Percentiles rank a stretch among this genome's conserved stretches.
Evolutionary conservation across 2,888 invertebrate species (phyloP).

Genomic region (Hyalella azteca): DNA sequence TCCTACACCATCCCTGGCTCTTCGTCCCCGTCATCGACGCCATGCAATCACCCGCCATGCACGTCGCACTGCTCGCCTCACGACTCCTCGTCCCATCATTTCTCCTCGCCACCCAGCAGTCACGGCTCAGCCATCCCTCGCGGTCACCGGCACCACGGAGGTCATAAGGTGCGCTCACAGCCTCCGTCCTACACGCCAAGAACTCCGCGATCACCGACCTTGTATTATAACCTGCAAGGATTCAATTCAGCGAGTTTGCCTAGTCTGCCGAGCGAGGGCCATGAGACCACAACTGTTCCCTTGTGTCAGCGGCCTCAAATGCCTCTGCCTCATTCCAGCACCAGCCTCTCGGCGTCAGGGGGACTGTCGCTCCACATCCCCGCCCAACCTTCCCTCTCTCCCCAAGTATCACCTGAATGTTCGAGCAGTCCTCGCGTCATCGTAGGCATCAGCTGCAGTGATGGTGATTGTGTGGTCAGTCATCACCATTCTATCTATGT

Average conservation of each 20-base stretch:
- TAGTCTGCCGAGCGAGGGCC: neutral
- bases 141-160: no score
- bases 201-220: neutral
- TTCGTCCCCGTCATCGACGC: neutral
- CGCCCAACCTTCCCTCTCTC: neutral
- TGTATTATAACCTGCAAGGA: slow-evolving; percentile 7
- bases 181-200: neutral
- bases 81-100: neutral
- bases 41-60: neutral
- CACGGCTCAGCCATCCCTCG: neutral
- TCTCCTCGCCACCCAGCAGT: neutral
- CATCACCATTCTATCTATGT: slow-evolving; percentile 32
- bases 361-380: slow-evolving; percentile 2
- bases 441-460: slow-evolving; percentile 30
- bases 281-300: neutral
- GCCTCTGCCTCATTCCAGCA: slow-evolving; percentile 8
- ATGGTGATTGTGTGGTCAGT: neutral
- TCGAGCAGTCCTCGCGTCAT: slow-evolving; percentile 12
- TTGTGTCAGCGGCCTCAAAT: slow-evolving; percentile 5
- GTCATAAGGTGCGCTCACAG: neutral
- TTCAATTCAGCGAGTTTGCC: slow-evolving; percentile 22
- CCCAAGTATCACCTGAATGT: neutral
- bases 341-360: neutral
- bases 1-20: slow-evolving; percentile 70
- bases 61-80: neutral